Base-by-base conservation (phyloP, 2,888 invertebrate genomes). In the Anticlea derivata region DNA sequence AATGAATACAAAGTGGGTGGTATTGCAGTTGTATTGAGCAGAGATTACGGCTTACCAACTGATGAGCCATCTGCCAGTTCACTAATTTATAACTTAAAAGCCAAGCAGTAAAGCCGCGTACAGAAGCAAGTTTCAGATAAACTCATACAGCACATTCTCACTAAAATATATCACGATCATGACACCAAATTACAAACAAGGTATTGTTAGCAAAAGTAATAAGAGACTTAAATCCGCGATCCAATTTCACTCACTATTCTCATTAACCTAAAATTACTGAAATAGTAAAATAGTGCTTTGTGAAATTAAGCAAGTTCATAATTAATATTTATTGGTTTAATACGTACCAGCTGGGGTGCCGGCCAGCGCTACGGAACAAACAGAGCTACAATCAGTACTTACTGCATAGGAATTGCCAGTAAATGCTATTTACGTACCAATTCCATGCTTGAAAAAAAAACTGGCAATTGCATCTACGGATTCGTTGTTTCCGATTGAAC, bases 291-390 rank as follows among this genome's bases (percentile, higher is more conserved):
- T 83, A 86, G 80, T 78, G 78, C 71, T 75, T 74, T 80, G 74
- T 73, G 75, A 82, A 85, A 88, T 88, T 87, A 85, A 87, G 83
- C 82, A 80, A 88, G 78, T 86, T 86, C 80, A 83, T 88, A 89
- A 89, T 87, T 83, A 85, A 86, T 88, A 88, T 89, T 89, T 89
- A 89, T 86, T 64, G 85, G 71, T 83, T 88, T 88, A 89, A 89
- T 89, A 87, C 83, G 72, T 64, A 74, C 78, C 82, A 85, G 81
- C 83, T 81, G 81, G 59, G 69, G 70, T 61, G 63, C 68, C 67
- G 46, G 45, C 44, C 20, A 51, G 34, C 66, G 61, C 73, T 53
- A 64, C 65, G 62, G 70, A 70, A 74, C 73, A 78, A 70, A 75
- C 66, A 65, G 70, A 66, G 72, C 68, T 78, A 79, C 83, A 80